Evolutionary conservation across 2,888 invertebrate species (phyloP), one percentile per base, ranked within the genome.

Genomic region (Drosophila fungiperda): DNA sequence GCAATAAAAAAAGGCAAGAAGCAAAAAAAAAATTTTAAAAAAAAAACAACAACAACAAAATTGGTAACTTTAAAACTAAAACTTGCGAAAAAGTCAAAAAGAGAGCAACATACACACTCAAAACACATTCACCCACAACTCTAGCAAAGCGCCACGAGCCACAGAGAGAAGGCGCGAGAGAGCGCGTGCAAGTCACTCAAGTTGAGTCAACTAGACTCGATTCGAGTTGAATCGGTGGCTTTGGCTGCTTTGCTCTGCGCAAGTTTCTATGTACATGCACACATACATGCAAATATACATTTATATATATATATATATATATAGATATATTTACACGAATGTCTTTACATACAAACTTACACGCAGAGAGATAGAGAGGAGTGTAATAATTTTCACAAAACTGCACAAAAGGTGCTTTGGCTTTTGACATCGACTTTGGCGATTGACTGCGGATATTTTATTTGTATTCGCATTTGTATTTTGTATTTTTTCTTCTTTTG

Each of bases 211-310:
- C 9, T 64, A 33, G 45, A 61, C 53, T 75, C 49, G 40, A 73
- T 29, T 68, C 50, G 52, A 73, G 65, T 78, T 36, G 33, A 64
- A 71, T 68, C 52, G 48, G 23, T 57, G 71, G 76, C 76, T 76
- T 64, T 61, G 17, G 35, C 57, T 48, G 57, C 17, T 49, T 35
- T 32, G 42, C 70, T 35, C 33, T 64, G 57, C 53, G 35, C 55
- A 60, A 38, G 26, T 38, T 50, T 55, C 45, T 15, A 55, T 40
- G 26, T 17, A 54, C 36, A 11, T 36, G 17, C 9, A 36, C 17
- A 54, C 23, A 53, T 6, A 15, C 15, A 42, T 40, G n/a, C 40
- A n/a, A 53, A 53, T 48, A 48, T 11, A 45, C 40, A 17, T 48
- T 54, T 45, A 54, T 48, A n/a, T 49, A 49, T n/a, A 17, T 45